phyloP scores from a whole-genome alignment of 1,140 invertebrate genomes.

The Saccostrea cuccullata region DNA sequence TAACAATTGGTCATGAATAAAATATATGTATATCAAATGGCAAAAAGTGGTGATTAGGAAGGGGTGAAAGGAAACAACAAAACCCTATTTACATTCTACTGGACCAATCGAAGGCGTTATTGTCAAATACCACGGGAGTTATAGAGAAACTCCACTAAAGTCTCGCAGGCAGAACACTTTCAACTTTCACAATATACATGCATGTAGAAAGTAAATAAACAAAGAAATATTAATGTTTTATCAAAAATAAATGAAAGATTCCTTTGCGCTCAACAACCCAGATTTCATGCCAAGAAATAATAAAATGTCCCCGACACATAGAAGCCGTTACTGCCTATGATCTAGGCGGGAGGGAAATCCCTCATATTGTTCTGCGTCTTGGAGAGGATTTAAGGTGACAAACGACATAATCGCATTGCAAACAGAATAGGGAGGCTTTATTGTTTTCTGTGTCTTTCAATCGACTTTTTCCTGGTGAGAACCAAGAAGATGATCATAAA shows the following conservation, averaged over 20 bases:
- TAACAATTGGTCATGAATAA: conserved; percentile 6
- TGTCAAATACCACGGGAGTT: conserved; percentile 9
- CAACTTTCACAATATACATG: not conserved
- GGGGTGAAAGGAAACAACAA: not conserved
- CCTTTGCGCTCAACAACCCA: not conserved
- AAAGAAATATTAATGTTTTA: conserved; percentile 3
- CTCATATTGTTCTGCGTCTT: not conserved
- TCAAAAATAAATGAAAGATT: not conserved
- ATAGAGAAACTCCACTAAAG: not conserved
- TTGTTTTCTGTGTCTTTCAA: not conserved
- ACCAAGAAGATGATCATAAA: not conserved
- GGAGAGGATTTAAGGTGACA: not conserved
- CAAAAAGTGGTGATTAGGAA: not conserved
- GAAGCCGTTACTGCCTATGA: not conserved
- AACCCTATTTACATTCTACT: not conserved
- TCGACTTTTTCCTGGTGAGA: conserved; percentile 8
- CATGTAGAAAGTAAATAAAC: conserved; percentile 10
- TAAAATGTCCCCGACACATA: not conserved
- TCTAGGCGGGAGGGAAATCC: not conserved
- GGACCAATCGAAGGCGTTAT: conserved; percentile 15
- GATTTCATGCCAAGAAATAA: conserved; percentile 14
- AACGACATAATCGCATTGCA: conserved; percentile 9
- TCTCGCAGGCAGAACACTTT: not conserved
- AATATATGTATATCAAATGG: not conserved
- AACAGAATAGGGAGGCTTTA: conserved; percentile 11